Conservation (phyloP, 2,113 vertebrate species). For the Sinocyclocheilus anophthalmus region DNA sequence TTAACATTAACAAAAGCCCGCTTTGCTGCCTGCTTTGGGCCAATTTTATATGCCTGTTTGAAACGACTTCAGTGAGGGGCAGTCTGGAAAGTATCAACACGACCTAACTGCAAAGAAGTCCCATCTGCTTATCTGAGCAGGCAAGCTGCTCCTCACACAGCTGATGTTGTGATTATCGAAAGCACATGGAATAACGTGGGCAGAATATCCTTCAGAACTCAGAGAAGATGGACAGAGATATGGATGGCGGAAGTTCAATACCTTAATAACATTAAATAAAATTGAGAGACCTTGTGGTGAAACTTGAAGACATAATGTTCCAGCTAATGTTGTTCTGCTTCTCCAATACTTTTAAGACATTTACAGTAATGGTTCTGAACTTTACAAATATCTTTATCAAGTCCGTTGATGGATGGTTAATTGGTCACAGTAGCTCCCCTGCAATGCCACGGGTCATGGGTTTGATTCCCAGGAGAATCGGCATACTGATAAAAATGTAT, state of each 20-base stretch:
- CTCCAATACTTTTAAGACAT: conserved; percentile 16
- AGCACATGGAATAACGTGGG: neutral
- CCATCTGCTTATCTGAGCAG: conserved; percentile 31
- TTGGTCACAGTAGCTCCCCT: conserved; percentile 10
- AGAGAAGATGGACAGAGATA: conserved; percentile 11
- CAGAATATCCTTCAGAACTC: conserved; percentile 1
- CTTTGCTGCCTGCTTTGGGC: neutral
- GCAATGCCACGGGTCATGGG: neutral
- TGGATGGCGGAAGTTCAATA: conserved; percentile 3
- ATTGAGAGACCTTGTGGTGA: conserved; percentile 2
- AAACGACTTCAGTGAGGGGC: conserved; percentile 17
- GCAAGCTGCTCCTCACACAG: neutral
- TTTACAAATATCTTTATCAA: conserved; percentile 19
- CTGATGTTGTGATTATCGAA: conserved; percentile 21
- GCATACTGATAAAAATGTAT: conserved; percentile 18
- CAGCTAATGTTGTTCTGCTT: conserved; percentile 10
- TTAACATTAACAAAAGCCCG: neutral
- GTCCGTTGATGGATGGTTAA: neutral
- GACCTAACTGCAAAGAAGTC: conserved; percentile 56
- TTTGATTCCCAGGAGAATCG: neutral
- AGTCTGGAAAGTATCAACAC: conserved; percentile 30
- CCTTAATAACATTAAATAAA: conserved; percentile 23
- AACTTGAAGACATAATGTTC: neutral
- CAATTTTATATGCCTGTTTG: conserved; percentile 37
- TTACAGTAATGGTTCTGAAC: conserved; percentile 31